Evolutionary conservation across 35 echinoderm and acorn worm genomes (phyloP), one percentile per base, ranked within the genome.

Genomic region (Heliocidaris erythrogramma): DNA sequence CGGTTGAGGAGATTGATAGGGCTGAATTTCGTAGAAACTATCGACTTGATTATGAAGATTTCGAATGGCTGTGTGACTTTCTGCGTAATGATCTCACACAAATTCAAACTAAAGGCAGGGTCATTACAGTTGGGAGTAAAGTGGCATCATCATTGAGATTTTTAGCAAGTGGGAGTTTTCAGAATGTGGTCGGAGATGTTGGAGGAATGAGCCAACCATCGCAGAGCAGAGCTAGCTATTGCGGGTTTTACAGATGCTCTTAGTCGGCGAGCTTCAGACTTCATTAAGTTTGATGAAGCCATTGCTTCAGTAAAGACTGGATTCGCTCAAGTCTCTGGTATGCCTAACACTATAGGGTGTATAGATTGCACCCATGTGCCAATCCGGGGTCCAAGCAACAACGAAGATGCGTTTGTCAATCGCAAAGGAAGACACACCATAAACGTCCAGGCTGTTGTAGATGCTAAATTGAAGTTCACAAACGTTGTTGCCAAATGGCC

Each of bases 141-240:
- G 89, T 91, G 21, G 89, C 7, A 0, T 35, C 0, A 21, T 12
- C 48, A 8, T 42, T 2, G 27, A 27, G 89, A 3, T 91, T 91
- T 27, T 49, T 91, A 13, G 89, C 89, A 32, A 91, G 89, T 49
- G 89, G 89, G 42, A 91, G 89, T 49, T 91, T 91, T 91, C 89
- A 91, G 89, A 91, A 91, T 91, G 48, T 91, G 24, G 48, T 49
- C 9, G 89, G 89, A 91, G 89, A 91, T 91, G 48, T 47, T 27
- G 89, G 32, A 9, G 89, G 89, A 3, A 91, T 91, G 18, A 48
- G 32, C 35, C 7, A 91, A 48, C 89, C 89, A 35, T 47, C 31
- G 7, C 89, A 91, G 89, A 91, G 89, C 32, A 35, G 89, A n/a
- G n/a, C n/a, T n/a, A 10, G 89, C 89, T 12, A 91, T 91, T 31